Percentiles rank a stretch among this genome's conserved stretches.
Conservation (phyloP, 1,140 invertebrate genomes). For the Rhopalosiphum maidis region DNA sequence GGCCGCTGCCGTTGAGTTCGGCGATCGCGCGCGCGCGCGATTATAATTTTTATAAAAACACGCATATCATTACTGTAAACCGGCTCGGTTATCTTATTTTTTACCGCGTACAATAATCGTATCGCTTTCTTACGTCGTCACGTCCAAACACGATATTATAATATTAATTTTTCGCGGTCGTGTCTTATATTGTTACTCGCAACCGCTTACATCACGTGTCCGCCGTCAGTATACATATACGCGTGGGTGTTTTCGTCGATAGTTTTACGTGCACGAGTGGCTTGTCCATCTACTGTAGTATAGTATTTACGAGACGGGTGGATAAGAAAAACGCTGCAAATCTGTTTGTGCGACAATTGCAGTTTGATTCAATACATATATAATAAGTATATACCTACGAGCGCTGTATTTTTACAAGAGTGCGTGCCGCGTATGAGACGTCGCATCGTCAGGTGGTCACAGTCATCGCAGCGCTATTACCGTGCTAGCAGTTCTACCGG, state of each 20-base stretch:
- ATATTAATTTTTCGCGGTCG: neutral
- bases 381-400: neutral
- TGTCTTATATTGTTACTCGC: neutral
- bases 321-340: neutral
- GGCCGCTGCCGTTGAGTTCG: neutral
- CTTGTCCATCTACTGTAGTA: neutral
- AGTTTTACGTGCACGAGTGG: neutral
- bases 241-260: neutral
- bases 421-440: neutral
- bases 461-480: neutral
- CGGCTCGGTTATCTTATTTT: neutral
- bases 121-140: no score
- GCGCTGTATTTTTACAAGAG: neutral
- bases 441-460: neutral
- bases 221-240: neutral
- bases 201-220: neutral
- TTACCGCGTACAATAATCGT: neutral
- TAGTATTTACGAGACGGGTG: neutral
- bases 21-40: neutral
- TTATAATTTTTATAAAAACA: neutral
- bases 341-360: neutral
- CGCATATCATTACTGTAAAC: neutral
- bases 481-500: constrained; percentile 19
- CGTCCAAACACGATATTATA: neutral
- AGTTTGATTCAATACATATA: neutral